Percentiles rank a stretch among this genome's conserved stretches.
phyloP scores from a whole-genome alignment of 2,888 invertebrate species.

The Papilio elwesi region DNA sequence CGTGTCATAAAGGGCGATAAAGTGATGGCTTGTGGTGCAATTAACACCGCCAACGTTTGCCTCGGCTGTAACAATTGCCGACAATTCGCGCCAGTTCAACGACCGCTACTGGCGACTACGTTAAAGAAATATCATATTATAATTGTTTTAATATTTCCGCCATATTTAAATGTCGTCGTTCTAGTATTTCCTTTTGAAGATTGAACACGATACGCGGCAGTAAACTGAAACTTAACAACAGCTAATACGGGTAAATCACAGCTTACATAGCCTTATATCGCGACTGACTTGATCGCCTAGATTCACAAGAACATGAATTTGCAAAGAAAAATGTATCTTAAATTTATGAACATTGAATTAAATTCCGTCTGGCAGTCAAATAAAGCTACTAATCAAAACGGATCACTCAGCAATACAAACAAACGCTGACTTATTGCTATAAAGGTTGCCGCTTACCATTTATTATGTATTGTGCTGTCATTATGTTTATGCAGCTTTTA shows the following conservation, averaged over 20 bases:
- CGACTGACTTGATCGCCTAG: conserved; percentile 17
- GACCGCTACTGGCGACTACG: conserved; percentile 55
- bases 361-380: conserved; percentile 1
- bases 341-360: conserved; percentile 3
- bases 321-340: conserved; percentile 5
- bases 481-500: conserved; percentile 20
- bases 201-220: conserved; percentile 19
- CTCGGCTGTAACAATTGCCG: conserved; percentile 66
- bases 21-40: conserved; percentile 63
- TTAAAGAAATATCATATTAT: conserved; percentile 30
- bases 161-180: conserved; percentile 13
- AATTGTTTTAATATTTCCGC: conserved; percentile 33
- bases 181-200: conserved; percentile 22
- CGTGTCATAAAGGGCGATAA: conserved; percentile 62
- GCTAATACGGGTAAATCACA: conserved; percentile 24
- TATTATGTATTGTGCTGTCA: conserved; percentile 39
- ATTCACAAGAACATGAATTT: conserved; percentile 20
- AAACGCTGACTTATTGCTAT: conserved; percentile 20
- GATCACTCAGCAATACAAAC: conserved; percentile 11
- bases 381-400: background rate
- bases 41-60: conserved; percentile 66
- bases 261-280: conserved; percentile 10
- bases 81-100: conserved; percentile 73
- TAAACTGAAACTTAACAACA: conserved; percentile 30
- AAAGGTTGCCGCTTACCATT: conserved; percentile 32